Percentiles rank a stretch among this genome's conserved stretches.
Conservation (phyloP, 2,113 vertebrate genomes). For the Pyrgilauda ruficollis region DNA sequence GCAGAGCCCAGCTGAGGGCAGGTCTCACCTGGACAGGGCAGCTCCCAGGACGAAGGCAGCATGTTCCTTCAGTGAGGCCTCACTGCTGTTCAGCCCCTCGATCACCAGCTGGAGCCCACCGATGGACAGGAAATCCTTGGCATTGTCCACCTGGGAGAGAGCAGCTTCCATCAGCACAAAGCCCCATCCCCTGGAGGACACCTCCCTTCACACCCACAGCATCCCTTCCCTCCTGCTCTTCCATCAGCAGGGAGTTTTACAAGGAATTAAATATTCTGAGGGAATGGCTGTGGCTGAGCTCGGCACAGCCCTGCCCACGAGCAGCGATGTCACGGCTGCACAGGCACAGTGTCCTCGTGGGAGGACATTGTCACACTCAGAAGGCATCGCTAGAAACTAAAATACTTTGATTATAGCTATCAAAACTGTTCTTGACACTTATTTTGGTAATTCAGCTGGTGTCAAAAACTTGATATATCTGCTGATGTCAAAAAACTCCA, state of each 20-base stretch:
- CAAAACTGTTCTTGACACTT: not conserved
- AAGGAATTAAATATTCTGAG: not conserved
- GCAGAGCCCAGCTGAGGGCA: not conserved
- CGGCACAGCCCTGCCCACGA: rapidly evolving
- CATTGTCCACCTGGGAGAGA: slow-evolving; percentile 90
- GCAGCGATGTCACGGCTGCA: not conserved
- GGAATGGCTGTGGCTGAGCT: not conserved
- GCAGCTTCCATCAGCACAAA: not conserved
- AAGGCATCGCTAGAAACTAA: not conserved
- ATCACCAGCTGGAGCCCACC: slow-evolving; percentile 86
- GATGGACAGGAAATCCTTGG: slow-evolving; percentile 84
- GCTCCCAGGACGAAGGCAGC: slow-evolving; percentile 91
- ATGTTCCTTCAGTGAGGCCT: slow-evolving; percentile 80
- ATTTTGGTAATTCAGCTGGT: not conserved
- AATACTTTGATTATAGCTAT: not conserved
- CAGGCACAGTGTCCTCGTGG: not conserved
- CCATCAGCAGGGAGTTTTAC: not conserved
- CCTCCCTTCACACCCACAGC: not conserved
- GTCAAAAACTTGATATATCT: not conserved
- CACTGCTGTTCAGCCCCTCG: slow-evolving; percentile 83
- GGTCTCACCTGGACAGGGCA: slow-evolving; percentile 83
- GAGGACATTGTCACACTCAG: slow-evolving; percentile 2
- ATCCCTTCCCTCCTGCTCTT: not conserved
- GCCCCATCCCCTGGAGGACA: not conserved
- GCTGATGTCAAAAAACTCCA: not conserved